A percentile compares a stretch with the other conserved stretches of the same genome.
These are phyloP conservation scores for Dynastes hyllus DNA, from an alignment of 2,888 invertebrate species.

Conservation along the genomic window DNA sequence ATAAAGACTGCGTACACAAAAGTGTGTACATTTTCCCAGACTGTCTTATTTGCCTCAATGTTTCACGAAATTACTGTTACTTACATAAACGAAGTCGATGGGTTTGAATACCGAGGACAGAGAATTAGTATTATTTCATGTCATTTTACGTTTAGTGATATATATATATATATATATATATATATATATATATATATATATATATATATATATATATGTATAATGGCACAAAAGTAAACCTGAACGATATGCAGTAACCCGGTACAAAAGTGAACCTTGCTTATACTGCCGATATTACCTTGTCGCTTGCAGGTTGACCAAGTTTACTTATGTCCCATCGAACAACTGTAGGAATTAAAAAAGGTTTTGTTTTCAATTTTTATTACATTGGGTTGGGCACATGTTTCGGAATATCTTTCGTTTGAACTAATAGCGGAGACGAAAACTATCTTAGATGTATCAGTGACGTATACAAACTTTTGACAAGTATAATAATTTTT, in stretches of 20 bases:
- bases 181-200: not conserved
- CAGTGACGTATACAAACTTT: no score
- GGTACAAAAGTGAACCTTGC: no score
- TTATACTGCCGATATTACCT: no score
- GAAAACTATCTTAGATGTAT: no score
- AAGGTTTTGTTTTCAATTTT: not conserved
- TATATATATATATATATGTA: not conserved
- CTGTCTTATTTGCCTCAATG: slow-evolving; percentile 4
- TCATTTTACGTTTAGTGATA: not conserved
- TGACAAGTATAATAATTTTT: no score
- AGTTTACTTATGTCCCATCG: no score
- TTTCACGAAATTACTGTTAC: slow-evolving; percentile 10
- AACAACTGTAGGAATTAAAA: not conserved
- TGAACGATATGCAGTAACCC: no score
- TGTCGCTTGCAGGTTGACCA: no score
- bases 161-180: not conserved
- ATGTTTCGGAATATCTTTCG: no score
- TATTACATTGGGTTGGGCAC: no score
- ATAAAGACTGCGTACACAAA: not conserved
- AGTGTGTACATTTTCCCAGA: slow-evolving; percentile 6
- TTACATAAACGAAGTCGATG: not conserved
- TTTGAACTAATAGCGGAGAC: no score
- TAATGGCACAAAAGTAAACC: not conserved
- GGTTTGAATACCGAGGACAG: not conserved
- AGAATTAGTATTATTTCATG: not conserved